Evolutionary conservation across 2,888 invertebrate genomes (phyloP).

Genomic region (Polietes domitor): DNA sequence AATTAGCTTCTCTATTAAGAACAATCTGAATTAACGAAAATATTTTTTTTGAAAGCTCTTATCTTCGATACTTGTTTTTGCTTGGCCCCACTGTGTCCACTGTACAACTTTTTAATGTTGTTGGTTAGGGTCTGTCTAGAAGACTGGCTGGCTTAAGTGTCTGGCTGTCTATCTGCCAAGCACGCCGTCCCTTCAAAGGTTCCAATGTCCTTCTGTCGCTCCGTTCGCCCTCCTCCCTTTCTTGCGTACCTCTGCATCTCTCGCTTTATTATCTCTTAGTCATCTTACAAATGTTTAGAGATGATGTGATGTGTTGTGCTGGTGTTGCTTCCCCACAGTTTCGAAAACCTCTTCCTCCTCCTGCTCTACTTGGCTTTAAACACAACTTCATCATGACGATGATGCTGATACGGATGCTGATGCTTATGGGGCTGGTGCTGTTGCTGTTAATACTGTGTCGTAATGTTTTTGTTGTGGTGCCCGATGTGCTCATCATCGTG

Average conservation of each 20-base stretch:
- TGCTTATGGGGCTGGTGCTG: slow-evolving; percentile 18
- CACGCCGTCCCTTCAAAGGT: background rate
- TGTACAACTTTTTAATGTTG: too few species aligned
- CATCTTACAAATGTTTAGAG: slow-evolving; percentile 43
- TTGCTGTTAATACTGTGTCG: background rate
- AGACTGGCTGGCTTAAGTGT: background rate
- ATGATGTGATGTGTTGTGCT: slow-evolving; percentile 39
- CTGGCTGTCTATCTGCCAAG: slow-evolving; percentile 5
- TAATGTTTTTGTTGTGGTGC: background rate
- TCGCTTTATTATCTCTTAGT: slow-evolving; percentile 45
- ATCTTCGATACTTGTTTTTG: too few species aligned
- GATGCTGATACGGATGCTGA: slow-evolving; percentile 30
- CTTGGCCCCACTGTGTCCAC: too few species aligned
- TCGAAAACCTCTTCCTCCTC: background rate
- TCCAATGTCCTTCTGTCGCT: slow-evolving; percentile 3
- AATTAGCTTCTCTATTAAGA: too few species aligned
- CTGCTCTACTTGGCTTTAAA: background rate
- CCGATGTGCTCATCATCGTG: background rate
- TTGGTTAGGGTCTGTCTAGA: background rate
- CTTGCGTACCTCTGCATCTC: background rate
- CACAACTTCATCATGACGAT: slow-evolving; percentile 49
- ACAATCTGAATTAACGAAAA: too few species aligned
- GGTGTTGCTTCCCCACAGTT: slow-evolving; percentile 25
- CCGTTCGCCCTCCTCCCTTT: background rate
- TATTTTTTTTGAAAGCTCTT: too few species aligned